These are phyloP conservation scores for Drosophila macrospina DNA, from an alignment of 2,888 invertebrate species.

Conservation along the genomic window DNA sequence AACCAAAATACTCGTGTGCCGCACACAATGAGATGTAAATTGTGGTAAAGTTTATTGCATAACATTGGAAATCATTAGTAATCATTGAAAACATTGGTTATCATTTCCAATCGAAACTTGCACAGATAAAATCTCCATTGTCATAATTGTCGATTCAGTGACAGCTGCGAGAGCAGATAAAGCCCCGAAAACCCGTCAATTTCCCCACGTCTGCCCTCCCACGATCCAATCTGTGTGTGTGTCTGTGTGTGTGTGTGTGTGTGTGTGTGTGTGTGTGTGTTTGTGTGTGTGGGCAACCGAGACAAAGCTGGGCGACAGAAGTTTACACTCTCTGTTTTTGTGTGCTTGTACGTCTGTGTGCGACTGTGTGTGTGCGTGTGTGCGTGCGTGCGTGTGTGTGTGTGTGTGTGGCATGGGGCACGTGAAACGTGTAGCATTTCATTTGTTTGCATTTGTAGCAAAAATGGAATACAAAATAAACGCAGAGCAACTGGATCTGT, in stretches of 20 bases:
- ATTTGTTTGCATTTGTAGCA: constrained; percentile 34
- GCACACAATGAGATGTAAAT: constrained; percentile 19
- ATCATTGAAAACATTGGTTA: constrained; percentile 48
- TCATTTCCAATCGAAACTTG: constrained; percentile 33
- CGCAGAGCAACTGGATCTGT: constrained; percentile 29
- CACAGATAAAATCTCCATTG: constrained; percentile 54
- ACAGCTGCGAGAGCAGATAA: constrained; percentile 22
- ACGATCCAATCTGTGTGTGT: constrained; percentile 1
- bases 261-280: constrained; percentile 7
- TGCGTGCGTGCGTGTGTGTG: neutral
- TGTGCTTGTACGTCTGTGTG: neutral
- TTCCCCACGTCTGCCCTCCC: constrained; percentile 1
- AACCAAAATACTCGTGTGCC: neutral
- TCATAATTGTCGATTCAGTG: constrained; percentile 57
- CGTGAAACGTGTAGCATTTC: constrained; percentile 37
- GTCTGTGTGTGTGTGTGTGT: neutral
- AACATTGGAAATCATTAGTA: constrained; percentile 36
- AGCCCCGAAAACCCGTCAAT: constrained; percentile 1
- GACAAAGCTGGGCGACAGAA: neutral
- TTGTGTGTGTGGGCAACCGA: neutral
- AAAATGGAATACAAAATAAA: constrained; percentile 38
- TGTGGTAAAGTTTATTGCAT: constrained; percentile 32
- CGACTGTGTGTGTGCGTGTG: neutral
- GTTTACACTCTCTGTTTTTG: constrained; percentile 2
- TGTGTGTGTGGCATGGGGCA: constrained; percentile 2